Base-by-base conservation (phyloP, 2,797 vertebrate genomes). In the Perodicticus potto region DNA sequence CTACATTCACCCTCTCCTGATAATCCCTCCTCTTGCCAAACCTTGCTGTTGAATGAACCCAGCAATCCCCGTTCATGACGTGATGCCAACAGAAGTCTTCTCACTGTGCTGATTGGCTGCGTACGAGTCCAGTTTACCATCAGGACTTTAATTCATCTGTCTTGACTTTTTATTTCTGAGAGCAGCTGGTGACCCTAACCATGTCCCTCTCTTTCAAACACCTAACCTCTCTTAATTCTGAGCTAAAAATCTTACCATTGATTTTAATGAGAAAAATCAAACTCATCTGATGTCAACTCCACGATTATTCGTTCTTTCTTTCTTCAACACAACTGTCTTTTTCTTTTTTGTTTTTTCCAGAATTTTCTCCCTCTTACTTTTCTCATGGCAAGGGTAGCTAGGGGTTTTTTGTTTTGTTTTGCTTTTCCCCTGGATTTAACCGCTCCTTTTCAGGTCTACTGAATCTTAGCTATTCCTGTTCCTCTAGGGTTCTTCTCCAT, bases 191-290 rank as follows among this genome's bases (percentile, higher is more conserved):
- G 34, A 65, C 43, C 2, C 34, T 73, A 49, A 34, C 10, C 25
- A 5, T 70, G 10, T 22, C 17, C 49, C 34, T 45, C 86, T 78
- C 80, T 83, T 57, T 89, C 32, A 91, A 55, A 29, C 16, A 55
- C 12, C 25, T 34, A 49, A 86, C 8, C 20, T 10, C 4, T 57
- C 9, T 73, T 82, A 86, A 49, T 55, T 59, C 61, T 89, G 27
- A 49, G 55, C 67, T 67, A 16, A 67, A 74, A 86, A 84, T 49
- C 40, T 86, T 34, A 55, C 67, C 34, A 81, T 91, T 87, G 23
- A 17, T 59, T 95, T 84, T 85, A 61, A 22, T 80, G 70, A 83
- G 78, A 77, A 93, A 94, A 91, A 61, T 20, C 11, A 85, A 59
- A 93, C 59, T 22, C 17, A 11, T 57, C 10, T 80, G 40, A 14